These are phyloP conservation scores for Cherax quadricarinatus DNA, from an alignment of 1,140 invertebrate species.

Conservation along the genomic window DNA sequence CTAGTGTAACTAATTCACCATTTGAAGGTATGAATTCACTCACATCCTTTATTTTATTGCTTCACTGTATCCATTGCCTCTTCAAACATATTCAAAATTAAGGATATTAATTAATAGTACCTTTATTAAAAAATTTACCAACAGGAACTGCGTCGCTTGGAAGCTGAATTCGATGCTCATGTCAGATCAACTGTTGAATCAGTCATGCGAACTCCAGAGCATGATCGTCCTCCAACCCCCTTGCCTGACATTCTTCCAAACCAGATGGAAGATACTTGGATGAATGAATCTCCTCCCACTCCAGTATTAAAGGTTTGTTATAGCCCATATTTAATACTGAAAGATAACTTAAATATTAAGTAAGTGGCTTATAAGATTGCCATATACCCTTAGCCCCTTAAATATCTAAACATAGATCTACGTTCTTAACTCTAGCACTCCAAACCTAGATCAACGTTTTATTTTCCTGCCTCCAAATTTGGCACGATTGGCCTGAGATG, in stretches of 20 bases:
- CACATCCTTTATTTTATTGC: no score
- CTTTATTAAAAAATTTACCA: not conserved
- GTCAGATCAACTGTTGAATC: slow-evolving; percentile 41
- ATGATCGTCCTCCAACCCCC: slow-evolving; percentile 51
- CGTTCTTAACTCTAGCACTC: no score
- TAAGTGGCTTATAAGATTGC: no score
- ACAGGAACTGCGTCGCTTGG: slow-evolving; percentile 52
- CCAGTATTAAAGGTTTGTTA: slow-evolving; percentile 1
- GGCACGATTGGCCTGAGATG: no score
- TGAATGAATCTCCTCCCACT: not conserved
- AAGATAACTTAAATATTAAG: no score
- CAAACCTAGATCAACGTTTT: no score
- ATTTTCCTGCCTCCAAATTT: no score
- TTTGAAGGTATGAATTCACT: no score
- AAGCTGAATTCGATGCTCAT: slow-evolving; percentile 63
- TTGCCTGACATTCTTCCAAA: slow-evolving; percentile 45
- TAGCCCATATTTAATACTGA: not conserved
- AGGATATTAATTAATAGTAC: no score
- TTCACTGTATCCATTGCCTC: not conserved
- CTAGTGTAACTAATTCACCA: no score
- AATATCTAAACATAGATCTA: no score
- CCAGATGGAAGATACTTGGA: slow-evolving; percentile 47
- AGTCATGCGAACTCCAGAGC: slow-evolving; percentile 57
- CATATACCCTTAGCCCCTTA: no score
- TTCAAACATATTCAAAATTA: not conserved